Percentiles rank a stretch among this genome's conserved stretches.
Evolutionary conservation across 1,140 invertebrate genomes (phyloP).

Genomic region (Piezodorus guildinii): DNA sequence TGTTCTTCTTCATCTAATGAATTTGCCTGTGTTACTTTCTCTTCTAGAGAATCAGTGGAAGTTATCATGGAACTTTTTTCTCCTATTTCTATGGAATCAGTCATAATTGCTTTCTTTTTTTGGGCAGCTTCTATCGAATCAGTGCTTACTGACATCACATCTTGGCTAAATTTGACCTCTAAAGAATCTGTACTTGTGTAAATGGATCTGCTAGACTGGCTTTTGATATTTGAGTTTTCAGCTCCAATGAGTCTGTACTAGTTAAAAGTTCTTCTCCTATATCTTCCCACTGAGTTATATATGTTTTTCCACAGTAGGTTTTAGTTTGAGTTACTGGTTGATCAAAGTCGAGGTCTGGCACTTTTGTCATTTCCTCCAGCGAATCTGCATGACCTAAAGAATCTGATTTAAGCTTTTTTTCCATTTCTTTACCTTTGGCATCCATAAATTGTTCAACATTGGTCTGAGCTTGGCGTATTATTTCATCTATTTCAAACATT

Average conservation of each 20-base stretch:
- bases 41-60: slow-evolving; percentile 29
- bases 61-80: slow-evolving; percentile 34
- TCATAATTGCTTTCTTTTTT: slow-evolving; percentile 33
- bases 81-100: slow-evolving; percentile 40
- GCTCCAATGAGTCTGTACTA: slow-evolving; percentile 35
- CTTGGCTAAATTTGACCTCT: slow-evolving; percentile 38
- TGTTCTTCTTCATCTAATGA: slow-evolving; percentile 39
- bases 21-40: slow-evolving; percentile 35
- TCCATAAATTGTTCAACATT: slow-evolving; percentile 46
- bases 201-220: slow-evolving; percentile 24
- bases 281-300: slow-evolving; percentile 28
- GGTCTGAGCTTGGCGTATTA: slow-evolving; percentile 54
- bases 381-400: slow-evolving; percentile 37
- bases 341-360: slow-evolving; percentile 39
- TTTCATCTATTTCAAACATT: slow-evolving; percentile 62
- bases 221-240: slow-evolving; percentile 29
- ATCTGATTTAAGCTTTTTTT: slow-evolving; percentile 33
- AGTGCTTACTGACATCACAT: slow-evolving; percentile 47
- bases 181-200: slow-evolving; percentile 44
- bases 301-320: slow-evolving; percentile 27
- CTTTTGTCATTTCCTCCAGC: slow-evolving; percentile 38
- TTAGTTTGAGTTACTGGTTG: slow-evolving; percentile 29
- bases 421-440: slow-evolving; percentile 32
- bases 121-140: slow-evolving; percentile 46
- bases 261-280: slow-evolving; percentile 32